Base-by-base conservation (phyloP, 2,888 invertebrate genomes). In the Archaeoteleia sp. region DNA sequence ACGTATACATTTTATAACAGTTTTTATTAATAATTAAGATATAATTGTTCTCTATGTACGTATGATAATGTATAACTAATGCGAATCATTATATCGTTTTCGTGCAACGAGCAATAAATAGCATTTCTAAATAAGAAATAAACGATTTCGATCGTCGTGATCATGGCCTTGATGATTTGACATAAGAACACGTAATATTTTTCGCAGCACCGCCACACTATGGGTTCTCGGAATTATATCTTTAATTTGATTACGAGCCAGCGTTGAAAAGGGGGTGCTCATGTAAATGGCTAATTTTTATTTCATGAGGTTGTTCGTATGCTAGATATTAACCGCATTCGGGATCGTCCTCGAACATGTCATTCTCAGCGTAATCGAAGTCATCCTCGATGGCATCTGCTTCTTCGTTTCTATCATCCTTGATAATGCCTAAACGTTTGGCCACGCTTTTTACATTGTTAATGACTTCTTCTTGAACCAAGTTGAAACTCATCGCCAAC, bases 401-500 rank as follows among this genome's bases (percentile, higher is more conserved):
- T 30, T 90, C 90, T 32, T 90, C 90, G 25, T 88, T 88, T 35
- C 88, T 87, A 13, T 90, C 89, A 62, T 93, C 91, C 82, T 95
- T 95, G 74, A 96, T 91, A 82, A 96, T 96, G 34, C 96, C 96
- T 55, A 96, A 88, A 58, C 92, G 90, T 74, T 92, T 93, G 13
- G 95, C 96, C 5, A 96, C 91, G 65, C 91, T 90, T 77, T 95
- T 95, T 2, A 96, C 95, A 80, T 93, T 94, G 62, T 92, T 93
- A 70, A 95, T 94, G 6, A 96, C 95, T 85, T 96, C 95, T 82
- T 96, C 96, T 85, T 96, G 97, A 35, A 97, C 96, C 81, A 97
- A 87, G 88, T 97, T 97, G 86, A 97, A 97, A 78, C 95, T 95
- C 97, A 97, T 98, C 17, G 97, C 97, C 71, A 97, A 87, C 37